These are phyloP conservation scores for Anisognathus igniventris DNA, from an alignment of 2,797 vertebrate genomes.

Conservation along the genomic window DNA sequence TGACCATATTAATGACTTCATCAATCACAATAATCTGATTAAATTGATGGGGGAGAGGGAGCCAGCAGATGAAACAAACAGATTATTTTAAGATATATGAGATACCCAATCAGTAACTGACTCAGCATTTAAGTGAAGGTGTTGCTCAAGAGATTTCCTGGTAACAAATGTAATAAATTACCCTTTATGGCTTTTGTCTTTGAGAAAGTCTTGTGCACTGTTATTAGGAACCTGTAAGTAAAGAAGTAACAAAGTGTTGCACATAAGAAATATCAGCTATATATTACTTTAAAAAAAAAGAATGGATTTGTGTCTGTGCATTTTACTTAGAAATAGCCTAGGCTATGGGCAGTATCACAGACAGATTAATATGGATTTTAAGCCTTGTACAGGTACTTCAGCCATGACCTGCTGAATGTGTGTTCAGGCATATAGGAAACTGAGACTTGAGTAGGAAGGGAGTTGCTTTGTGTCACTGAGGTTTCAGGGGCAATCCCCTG, in stretches of 20 bases:
- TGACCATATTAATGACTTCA: constrained; percentile 37
- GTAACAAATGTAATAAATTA: constrained; percentile 21
- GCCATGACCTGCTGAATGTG: background rate
- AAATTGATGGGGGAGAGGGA: constrained; percentile 38
- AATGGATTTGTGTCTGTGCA: background rate
- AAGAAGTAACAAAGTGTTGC: background rate
- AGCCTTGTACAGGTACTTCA: background rate
- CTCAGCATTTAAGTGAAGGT: constrained; percentile 45
- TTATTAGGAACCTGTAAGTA: background rate
- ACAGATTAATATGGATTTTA: background rate
- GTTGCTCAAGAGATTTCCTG: constrained; percentile 37
- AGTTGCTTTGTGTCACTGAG: background rate
- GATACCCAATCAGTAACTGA: constrained; percentile 56
- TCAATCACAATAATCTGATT: constrained; percentile 63
- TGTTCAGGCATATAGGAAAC: background rate
- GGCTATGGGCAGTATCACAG: background rate
- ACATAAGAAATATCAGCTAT: background rate
- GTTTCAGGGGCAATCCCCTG: background rate
- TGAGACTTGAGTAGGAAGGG: background rate
- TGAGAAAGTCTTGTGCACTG: background rate
- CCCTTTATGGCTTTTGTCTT: background rate
- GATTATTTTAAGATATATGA: constrained; percentile 61
- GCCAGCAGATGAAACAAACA: constrained; percentile 50
- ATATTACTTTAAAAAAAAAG: background rate
- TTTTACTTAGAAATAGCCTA: background rate